phyloP scores from a whole-genome alignment of 2,113 vertebrate genomes.

The Talpa occidentalis region DNA sequence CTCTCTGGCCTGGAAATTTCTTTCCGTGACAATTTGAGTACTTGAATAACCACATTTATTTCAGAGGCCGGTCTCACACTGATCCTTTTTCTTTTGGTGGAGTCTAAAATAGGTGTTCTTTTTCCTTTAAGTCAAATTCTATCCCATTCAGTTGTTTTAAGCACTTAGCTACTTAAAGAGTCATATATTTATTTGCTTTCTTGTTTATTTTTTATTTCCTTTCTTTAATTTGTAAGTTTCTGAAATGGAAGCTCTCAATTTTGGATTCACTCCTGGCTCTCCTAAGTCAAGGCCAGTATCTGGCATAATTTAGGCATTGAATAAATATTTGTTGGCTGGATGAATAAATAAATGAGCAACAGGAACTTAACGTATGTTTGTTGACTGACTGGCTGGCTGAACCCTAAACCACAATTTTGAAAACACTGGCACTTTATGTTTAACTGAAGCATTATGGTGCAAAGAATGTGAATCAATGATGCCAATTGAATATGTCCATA shows the following conservation, averaged over 20 bases:
- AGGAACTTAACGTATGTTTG: constrained; percentile 46
- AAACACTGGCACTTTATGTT: constrained; percentile 24
- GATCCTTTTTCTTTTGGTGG: neutral
- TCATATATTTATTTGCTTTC: neutral
- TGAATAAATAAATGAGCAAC: neutral
- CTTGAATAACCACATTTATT: neutral
- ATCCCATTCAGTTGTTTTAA: neutral
- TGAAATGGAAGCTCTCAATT: neutral
- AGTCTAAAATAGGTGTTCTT: neutral
- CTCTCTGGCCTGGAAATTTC: neutral
- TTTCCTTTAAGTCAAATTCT: neutral
- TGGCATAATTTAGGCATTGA: neutral
- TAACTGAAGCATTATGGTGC: constrained; percentile 13
- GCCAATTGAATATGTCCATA: neutral
- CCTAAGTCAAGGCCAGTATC: neutral
- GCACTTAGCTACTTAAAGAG: neutral
- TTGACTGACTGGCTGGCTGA: constrained; percentile 26
- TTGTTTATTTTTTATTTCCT: neutral
- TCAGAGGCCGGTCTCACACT: neutral
- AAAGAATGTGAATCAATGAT: neutral
- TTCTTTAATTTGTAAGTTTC: neutral
- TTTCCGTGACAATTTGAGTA: neutral
- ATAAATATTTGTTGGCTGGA: constrained; percentile 15
- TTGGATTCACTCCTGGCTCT: neutral
- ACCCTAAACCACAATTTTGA: neutral